These are phyloP conservation scores for Aphaenogaster floridana DNA, from an alignment of 1,140 invertebrate genomes.

Conservation along the genomic window DNA sequence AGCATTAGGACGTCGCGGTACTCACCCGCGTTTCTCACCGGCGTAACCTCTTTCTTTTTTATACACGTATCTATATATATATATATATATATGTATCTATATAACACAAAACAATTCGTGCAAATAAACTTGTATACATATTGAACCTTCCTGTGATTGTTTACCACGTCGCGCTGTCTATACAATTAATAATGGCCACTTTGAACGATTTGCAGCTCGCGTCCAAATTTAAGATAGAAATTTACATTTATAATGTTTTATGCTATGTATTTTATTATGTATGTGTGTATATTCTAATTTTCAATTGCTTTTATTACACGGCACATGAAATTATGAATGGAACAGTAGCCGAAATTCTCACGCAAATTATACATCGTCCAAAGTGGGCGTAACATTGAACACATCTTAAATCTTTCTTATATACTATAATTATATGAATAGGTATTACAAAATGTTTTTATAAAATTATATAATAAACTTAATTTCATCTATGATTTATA, in stretches of 20 bases:
- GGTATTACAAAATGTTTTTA: background rate
- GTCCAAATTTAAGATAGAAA: background rate
- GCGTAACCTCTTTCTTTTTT: constrained; percentile 60
- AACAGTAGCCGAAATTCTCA: background rate
- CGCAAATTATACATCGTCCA: background rate
- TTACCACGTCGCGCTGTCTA: background rate
- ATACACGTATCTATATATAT: constrained; percentile 48
- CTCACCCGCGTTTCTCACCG: constrained; percentile 14
- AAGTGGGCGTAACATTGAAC: no score
- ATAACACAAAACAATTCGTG: constrained; percentile 64
- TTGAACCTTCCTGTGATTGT: background rate
- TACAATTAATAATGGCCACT: background rate
- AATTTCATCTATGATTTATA: background rate
- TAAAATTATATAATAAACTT: background rate
- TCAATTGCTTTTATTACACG: background rate
- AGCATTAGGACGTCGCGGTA: constrained; percentile 42
- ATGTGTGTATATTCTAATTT: background rate
- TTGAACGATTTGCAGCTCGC: background rate
- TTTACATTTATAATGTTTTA: no score
- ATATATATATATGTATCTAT: constrained; percentile 59
- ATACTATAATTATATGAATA: background rate
- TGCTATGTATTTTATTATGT: background rate
- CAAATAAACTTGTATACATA: constrained; percentile 70
- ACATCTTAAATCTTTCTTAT: background rate
- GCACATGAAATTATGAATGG: background rate